Evolutionary conservation across 1,140 invertebrate genomes (phyloP).

Genomic region (Lepidotrigona ventralis): DNA sequence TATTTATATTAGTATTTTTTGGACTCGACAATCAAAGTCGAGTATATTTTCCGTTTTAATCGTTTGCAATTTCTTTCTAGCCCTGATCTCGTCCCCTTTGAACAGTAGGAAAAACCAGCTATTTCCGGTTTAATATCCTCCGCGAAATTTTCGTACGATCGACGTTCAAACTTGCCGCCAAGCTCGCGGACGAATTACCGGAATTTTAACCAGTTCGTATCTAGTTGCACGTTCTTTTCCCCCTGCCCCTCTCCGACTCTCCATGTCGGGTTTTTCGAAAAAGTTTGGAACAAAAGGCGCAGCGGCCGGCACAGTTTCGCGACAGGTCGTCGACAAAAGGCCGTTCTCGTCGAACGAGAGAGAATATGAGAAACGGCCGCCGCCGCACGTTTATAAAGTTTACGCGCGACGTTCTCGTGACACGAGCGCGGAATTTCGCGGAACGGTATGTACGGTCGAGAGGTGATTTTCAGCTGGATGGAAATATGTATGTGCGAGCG

Average conservation of each 20-base stretch:
- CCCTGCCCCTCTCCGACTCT: too few relatives aligned
- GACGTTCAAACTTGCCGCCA: neutral
- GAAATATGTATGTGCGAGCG: neutral
- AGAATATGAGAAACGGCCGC: neutral
- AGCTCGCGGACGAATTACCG: neutral
- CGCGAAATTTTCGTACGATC: neutral
- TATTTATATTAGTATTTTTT: too few relatives aligned
- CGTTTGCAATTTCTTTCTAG: neutral
- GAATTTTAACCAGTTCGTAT: neutral
- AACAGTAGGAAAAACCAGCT: neutral
- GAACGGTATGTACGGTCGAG: neutral
- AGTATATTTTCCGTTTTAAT: neutral
- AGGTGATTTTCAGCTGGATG: slow-evolving; percentile 6
- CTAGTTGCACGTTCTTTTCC: neutral
- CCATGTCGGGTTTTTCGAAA: neutral
- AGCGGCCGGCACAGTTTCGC: neutral
- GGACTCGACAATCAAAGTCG: too few relatives aligned
- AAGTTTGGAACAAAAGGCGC: neutral
- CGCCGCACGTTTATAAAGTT: neutral
- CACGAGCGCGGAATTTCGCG: neutral
- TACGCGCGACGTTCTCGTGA: neutral
- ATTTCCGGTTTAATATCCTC: neutral
- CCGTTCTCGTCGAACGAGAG: neutral
- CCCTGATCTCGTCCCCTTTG: neutral
- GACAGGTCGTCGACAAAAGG: neutral